These are phyloP conservation scores for Lasioglossum baleicum DNA, from an alignment of 1,140 invertebrate genomes.

Conservation along the genomic window DNA sequence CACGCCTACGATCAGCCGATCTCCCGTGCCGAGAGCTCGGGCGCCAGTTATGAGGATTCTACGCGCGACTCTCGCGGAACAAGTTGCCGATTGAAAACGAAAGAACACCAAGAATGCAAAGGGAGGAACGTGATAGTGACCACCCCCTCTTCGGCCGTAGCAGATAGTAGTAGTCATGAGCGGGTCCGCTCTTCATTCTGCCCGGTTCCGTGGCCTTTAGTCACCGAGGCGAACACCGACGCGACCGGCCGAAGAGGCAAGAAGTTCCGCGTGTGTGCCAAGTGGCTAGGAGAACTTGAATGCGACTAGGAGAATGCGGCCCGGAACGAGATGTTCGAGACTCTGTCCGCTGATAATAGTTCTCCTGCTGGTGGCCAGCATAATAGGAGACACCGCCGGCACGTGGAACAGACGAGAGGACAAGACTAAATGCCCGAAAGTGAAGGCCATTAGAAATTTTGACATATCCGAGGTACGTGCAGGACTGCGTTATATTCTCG, in stretches of 20 bases:
- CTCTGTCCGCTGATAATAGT: conserved; percentile 40
- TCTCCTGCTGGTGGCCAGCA: conserved; percentile 35
- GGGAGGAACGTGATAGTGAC: conserved; percentile 71
- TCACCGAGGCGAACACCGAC: conserved; percentile 44
- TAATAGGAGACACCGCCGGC: conserved; percentile 35
- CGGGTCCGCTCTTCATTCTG: conserved; percentile 64
- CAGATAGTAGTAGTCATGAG: conserved; percentile 68
- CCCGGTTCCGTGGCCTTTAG: conserved; percentile 62
- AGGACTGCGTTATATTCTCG: not conserved
- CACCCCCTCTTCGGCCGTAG: conserved; percentile 65
- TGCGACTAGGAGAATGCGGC: conserved; percentile 52
- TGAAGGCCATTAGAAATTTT: conserved; percentile 79
- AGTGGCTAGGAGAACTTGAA: conserved; percentile 38
- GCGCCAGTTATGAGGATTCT: conserved; percentile 60
- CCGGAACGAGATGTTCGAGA: conserved; percentile 36
- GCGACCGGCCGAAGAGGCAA: conserved; percentile 30
- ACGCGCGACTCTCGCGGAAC: conserved; percentile 49
- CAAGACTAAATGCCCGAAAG: conserved; percentile 82
- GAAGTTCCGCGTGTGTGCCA: conserved; percentile 33
- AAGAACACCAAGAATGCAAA: conserved; percentile 71
- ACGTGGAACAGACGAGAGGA: conserved; percentile 79
- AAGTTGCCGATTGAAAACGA: conserved; percentile 72
- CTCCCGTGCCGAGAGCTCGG: conserved; percentile 16
- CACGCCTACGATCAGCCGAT: conserved; percentile 50
- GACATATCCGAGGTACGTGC: conserved; percentile 77